Conservation (phyloP, 2,888 invertebrate genomes). For the Cancer borealis region DNA sequence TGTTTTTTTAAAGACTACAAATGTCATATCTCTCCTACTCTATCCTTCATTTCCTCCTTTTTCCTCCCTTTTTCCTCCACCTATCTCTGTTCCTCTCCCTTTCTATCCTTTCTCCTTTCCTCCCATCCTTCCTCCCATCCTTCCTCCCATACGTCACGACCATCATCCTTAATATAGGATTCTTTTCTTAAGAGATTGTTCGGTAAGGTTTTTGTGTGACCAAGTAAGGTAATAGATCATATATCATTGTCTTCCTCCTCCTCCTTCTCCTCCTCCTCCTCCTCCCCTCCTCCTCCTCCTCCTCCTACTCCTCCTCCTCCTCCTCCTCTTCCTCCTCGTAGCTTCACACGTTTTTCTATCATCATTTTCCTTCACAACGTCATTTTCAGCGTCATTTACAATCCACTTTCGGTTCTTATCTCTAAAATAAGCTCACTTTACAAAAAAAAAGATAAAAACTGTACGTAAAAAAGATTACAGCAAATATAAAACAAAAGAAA, state of each 20-base stretch:
- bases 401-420: background rate
- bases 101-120: background rate
- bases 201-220: background rate
- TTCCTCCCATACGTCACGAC: background rate
- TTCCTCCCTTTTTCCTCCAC: background rate
- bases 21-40: background rate
- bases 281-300: background rate
- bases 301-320: background rate
- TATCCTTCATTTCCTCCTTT: background rate
- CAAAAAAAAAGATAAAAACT: background rate
- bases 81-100: background rate
- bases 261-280: conserved; percentile 14
- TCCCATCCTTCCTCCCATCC: background rate
- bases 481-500: too few species aligned
- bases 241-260: background rate
- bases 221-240: background rate
- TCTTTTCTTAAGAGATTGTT: background rate
- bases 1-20: background rate
- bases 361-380: background rate
- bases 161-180: background rate
- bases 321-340: background rate
- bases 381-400: background rate
- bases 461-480: background rate
- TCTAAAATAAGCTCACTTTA: too few species aligned
- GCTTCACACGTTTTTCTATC: background rate